Conservation (phyloP, 2,797 vertebrate species). For the Microctenopoma stevenorrisi region DNA sequence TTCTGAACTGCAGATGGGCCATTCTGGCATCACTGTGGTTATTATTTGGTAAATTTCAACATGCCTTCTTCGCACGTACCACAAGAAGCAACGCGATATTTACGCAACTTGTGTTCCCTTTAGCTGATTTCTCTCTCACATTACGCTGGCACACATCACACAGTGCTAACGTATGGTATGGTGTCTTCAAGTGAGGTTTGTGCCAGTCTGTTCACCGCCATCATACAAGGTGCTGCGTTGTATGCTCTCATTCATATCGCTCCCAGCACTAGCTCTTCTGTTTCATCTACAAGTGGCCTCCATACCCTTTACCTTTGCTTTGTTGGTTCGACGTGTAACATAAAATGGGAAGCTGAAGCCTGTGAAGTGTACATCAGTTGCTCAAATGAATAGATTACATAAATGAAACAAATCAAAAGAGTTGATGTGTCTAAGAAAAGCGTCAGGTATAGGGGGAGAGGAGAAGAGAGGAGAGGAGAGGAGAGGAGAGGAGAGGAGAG, state of each 20-base stretch:
- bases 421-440: conserved; percentile 11
- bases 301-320: conserved; percentile 46
- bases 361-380: conserved; percentile 70
- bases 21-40: conserved; percentile 9
- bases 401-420: conserved; percentile 37
- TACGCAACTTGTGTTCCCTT: not conserved
- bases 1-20: conserved; percentile 25
- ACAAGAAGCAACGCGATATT: not conserved
- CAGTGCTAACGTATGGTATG: conserved; percentile 36
- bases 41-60: conserved; percentile 22
- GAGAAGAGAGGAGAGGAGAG: conserved; percentile 56
- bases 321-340: conserved; percentile 41
- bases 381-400: conserved; percentile 47
- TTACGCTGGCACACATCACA: conserved; percentile 28
- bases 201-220: conserved; percentile 30
- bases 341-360: conserved; percentile 41
- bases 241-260: conserved; percentile 40
- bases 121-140: conserved; percentile 20
- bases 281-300: conserved; percentile 51
- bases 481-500: conserved; percentile 18
- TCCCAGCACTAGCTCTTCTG: conserved; percentile 34
- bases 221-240: conserved; percentile 37
- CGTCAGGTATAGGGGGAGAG: conserved; percentile 41
- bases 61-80: not conserved
- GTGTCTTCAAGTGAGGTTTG: conserved; percentile 23